Percentiles rank a stretch among this genome's conserved stretches.
These are phyloP conservation scores for Pantelozetes paolii DNA, from an alignment of 2,888 invertebrate species.

Conservation along the genomic window DNA sequence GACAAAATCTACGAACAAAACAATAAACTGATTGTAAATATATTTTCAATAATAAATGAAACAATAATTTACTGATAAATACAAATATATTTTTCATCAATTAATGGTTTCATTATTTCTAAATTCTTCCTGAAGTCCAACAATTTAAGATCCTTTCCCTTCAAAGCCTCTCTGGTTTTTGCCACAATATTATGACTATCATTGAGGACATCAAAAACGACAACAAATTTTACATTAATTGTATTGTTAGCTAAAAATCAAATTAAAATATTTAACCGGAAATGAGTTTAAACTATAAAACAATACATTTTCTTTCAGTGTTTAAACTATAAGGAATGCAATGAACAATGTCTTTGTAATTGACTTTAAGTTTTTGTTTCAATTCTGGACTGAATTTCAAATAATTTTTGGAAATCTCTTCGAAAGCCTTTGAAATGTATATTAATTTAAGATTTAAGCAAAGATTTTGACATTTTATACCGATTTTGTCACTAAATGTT, in stretches of 20 bases:
- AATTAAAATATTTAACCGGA: neutral
- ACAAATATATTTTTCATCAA: neutral
- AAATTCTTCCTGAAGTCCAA: neutral
- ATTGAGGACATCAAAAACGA: neutral
- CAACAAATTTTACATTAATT: neutral
- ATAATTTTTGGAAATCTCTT: neutral
- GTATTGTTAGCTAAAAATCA: neutral
- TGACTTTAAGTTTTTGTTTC: neutral
- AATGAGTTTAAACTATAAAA: neutral
- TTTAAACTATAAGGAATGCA: neutral
- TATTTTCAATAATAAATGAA: too few species aligned
- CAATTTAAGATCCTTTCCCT: neutral
- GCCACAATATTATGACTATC: neutral
- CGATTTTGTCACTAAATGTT: conserved; percentile 11
- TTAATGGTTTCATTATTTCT: neutral
- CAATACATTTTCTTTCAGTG: neutral
- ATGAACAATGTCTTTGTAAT: neutral
- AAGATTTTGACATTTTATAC: neutral
- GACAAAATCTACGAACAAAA: too few species aligned
- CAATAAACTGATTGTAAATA: too few species aligned
- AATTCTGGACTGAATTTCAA: neutral
- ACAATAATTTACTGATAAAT: neutral
- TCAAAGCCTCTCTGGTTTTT: too few species aligned
- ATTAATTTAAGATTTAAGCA: neutral
- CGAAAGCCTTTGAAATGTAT: neutral